These are phyloP conservation scores for Drosophila nigritarsus DNA, from an alignment of 2,888 invertebrate species.

Conservation along the genomic window DNA sequence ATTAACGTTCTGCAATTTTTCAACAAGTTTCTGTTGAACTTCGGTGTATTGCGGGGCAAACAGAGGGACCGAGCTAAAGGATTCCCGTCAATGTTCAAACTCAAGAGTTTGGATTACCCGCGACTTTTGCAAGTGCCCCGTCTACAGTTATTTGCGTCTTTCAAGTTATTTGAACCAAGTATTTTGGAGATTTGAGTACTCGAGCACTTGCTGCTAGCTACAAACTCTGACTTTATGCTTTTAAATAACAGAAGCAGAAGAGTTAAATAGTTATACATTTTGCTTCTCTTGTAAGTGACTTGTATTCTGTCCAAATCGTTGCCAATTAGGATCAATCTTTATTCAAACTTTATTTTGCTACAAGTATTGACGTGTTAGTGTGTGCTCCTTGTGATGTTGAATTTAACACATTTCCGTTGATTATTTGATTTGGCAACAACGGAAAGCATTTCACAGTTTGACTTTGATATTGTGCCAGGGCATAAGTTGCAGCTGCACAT, in stretches of 20 bases:
- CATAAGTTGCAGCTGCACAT: constrained; percentile 27
- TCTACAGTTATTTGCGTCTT: constrained; percentile 42
- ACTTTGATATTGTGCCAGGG: constrained; percentile 68
- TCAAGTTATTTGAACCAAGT: constrained; percentile 35
- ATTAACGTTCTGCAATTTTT: constrained; percentile 78
- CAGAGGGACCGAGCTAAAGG: constrained; percentile 23
- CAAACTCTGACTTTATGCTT: constrained; percentile 7
- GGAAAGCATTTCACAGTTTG: constrained; percentile 64
- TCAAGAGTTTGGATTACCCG: constrained; percentile 68
- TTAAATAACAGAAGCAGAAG: background rate
- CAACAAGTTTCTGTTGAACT: constrained; percentile 74
- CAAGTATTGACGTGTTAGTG: background rate
- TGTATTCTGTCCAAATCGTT: constrained; percentile 14
- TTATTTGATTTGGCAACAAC: constrained; percentile 71
- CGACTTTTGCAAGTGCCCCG: constrained; percentile 56
- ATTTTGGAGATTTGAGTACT: constrained; percentile 36
- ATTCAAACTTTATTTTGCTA: background rate
- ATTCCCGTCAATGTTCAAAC: constrained; percentile 41
- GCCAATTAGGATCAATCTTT: constrained; percentile 18
- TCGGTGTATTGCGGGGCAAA: constrained; percentile 23
- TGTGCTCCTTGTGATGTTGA: constrained; percentile 2
- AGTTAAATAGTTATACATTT: constrained; percentile 5
- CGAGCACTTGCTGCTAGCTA: constrained; percentile 11
- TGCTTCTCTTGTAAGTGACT: background rate
- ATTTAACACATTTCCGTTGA: constrained; percentile 49